Conservation (phyloP, 2,113 vertebrate species). For the Propithecus coquereli region DNA sequence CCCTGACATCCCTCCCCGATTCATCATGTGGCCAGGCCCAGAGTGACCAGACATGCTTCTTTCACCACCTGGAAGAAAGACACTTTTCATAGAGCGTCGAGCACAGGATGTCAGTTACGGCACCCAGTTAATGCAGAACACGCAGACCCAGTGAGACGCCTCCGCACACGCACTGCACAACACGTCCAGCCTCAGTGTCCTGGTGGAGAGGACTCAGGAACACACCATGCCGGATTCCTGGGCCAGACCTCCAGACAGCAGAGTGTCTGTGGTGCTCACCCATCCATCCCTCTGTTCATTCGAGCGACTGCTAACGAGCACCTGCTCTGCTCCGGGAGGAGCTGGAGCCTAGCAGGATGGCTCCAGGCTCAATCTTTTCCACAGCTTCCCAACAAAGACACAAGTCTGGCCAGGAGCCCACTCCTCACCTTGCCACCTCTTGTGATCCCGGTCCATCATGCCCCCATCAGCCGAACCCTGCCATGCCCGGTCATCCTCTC, state of each 20-base stretch:
- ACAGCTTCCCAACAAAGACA: not conserved
- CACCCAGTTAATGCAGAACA: not conserved
- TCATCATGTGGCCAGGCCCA: conserved; percentile 89
- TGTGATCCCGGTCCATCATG: conserved; percentile 76
- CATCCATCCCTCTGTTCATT: not conserved
- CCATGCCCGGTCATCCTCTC: conserved; percentile 91
- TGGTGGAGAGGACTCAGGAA: rapidly evolving
- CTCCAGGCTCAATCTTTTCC: not conserved
- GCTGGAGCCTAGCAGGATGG: too few relatives aligned
- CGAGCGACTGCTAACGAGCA: too few relatives aligned
- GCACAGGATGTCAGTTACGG: too few relatives aligned
- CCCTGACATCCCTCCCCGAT: conserved; percentile 90
- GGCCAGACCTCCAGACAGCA: not conserved
- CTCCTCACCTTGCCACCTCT: conserved; percentile 78
- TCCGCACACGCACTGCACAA: not conserved
- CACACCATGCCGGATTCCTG: not conserved
- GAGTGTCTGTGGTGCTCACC: not conserved
- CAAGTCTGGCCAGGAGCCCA: rapidly evolving
- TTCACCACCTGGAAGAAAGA: conserved; percentile 82
- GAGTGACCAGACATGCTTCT: conserved; percentile 84
- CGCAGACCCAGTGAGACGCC: not conserved
- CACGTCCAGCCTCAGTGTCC: rapidly evolving
- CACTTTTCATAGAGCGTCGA: not conserved
- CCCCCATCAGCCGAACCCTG: conserved; percentile 79
- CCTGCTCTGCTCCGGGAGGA: too few relatives aligned